Conservation (phyloP, 2,113 vertebrate genomes). For the Hyperoodon ampullatus region DNA sequence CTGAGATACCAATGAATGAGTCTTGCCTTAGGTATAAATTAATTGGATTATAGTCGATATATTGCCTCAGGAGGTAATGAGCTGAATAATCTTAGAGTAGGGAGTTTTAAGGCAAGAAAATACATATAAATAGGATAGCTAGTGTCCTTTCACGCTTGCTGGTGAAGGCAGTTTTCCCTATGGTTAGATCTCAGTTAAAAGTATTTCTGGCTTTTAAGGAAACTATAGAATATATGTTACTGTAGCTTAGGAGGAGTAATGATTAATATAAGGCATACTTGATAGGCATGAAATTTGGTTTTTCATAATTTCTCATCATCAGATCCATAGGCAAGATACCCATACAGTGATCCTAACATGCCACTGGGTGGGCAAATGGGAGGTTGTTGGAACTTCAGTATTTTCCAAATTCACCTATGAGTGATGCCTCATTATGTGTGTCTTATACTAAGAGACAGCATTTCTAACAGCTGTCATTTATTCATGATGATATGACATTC, state of each 20-base stretch:
- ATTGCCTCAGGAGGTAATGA: background rate
- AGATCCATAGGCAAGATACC: background rate
- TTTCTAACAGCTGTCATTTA: background rate
- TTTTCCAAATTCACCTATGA: background rate
- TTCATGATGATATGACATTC: background rate
- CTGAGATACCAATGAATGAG: background rate
- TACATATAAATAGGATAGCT: background rate
- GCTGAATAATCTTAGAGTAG: background rate
- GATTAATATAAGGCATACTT: background rate
- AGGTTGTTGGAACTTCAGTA: background rate
- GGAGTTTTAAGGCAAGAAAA: background rate
- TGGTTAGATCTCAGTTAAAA: background rate
- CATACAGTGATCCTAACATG: background rate
- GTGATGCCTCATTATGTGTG: background rate
- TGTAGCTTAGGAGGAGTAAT: background rate
- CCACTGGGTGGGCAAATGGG: background rate
- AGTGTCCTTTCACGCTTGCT: background rate
- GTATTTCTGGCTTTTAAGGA: slow-evolving; percentile 14
- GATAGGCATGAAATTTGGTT: background rate
- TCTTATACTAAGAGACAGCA: background rate
- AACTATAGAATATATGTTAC: background rate
- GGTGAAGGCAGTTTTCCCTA: background rate
- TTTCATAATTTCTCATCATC: background rate
- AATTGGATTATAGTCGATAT: background rate
- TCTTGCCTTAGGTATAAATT: background rate